Percentiles rank a stretch among this genome's conserved stretches.
These are phyloP conservation scores for Platichthys stellatus DNA, from an alignment of 2,113 vertebrate species.

Conservation along the genomic window DNA sequence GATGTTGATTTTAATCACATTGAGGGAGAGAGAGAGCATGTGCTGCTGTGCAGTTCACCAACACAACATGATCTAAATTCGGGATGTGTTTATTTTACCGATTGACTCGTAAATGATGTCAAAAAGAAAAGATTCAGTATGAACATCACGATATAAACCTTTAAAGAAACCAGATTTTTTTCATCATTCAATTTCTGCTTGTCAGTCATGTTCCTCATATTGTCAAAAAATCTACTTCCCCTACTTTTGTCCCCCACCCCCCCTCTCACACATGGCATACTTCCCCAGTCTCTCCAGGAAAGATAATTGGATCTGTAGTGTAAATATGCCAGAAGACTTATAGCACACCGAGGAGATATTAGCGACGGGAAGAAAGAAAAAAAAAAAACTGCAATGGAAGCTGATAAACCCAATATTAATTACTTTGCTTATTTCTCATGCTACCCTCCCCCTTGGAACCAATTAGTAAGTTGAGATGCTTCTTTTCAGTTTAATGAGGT, in stretches of 20 bases:
- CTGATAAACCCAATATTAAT: conserved; percentile 77
- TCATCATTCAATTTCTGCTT: background rate
- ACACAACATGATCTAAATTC: too few relatives aligned
- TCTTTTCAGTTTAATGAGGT: conserved; percentile 80
- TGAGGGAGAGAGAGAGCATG: background rate
- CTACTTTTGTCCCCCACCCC: conserved; percentile 1
- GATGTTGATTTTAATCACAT: conserved; percentile 7
- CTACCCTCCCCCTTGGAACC: conserved; percentile 75
- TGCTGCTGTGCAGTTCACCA: background rate
- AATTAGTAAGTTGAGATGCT: conserved; percentile 79
- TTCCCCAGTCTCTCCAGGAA: conserved; percentile 35
- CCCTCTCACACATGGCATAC: conserved; percentile 22
- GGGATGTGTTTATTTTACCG: too few relatives aligned
- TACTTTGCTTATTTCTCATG: conserved; percentile 75
- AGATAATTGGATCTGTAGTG: conserved; percentile 61
- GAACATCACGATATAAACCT: too few relatives aligned
- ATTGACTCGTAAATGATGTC: too few relatives aligned
- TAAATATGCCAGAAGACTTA: conserved; percentile 65
- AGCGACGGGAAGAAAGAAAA: background rate
- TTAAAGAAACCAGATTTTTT: background rate
- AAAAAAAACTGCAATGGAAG: conserved; percentile 57
- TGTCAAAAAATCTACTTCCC: conserved; percentile 27
- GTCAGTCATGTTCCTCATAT: conserved; percentile 31
- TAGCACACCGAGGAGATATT: conserved; percentile 56
- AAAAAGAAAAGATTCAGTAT: too few relatives aligned